These are phyloP conservation scores for Agonopterix arenella DNA, from an alignment of 2,888 invertebrate genomes.

Conservation along the genomic window DNA sequence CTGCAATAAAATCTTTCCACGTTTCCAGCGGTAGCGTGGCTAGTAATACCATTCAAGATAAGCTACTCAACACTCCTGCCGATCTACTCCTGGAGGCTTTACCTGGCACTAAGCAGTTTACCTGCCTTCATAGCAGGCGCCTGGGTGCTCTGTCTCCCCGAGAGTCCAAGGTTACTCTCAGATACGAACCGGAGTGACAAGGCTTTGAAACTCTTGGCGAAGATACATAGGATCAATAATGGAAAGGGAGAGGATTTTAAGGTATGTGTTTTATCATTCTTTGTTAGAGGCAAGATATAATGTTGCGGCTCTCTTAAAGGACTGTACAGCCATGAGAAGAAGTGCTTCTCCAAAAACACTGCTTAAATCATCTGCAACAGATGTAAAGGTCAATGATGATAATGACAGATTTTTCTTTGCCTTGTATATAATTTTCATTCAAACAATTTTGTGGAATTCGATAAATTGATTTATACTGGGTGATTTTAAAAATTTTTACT, in stretches of 20 bases:
- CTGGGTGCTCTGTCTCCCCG: conserved; percentile 78
- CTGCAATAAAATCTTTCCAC: no score
- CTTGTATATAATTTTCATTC: no score
- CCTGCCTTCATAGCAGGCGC: conserved; percentile 79
- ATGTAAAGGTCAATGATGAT: no score
- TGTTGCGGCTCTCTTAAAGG: no score
- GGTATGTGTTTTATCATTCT: conserved; percentile 31
- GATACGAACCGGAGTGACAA: conserved; percentile 76
- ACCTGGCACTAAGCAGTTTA: conserved; percentile 78
- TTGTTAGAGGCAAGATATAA: no score
- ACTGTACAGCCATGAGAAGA: no score
- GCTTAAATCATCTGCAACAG: no score
- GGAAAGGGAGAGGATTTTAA: conserved; percentile 69
- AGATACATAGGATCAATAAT: conserved; percentile 74
- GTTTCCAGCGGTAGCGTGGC: conserved; percentile 79
- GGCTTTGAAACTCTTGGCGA: conserved; percentile 75
- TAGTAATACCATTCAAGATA: conserved; percentile 76
- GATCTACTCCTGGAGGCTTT: conserved; percentile 84
- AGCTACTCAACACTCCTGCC: conserved; percentile 47
- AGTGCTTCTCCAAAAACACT: no score
- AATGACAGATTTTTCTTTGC: no score
- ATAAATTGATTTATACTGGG: no score
- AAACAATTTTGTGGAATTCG: no score
- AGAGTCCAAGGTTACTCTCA: conserved; percentile 82
- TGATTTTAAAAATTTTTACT: no score